Conservation (phyloP, 1,140 invertebrate species). For the Thaumatotibia leucotreta region DNA sequence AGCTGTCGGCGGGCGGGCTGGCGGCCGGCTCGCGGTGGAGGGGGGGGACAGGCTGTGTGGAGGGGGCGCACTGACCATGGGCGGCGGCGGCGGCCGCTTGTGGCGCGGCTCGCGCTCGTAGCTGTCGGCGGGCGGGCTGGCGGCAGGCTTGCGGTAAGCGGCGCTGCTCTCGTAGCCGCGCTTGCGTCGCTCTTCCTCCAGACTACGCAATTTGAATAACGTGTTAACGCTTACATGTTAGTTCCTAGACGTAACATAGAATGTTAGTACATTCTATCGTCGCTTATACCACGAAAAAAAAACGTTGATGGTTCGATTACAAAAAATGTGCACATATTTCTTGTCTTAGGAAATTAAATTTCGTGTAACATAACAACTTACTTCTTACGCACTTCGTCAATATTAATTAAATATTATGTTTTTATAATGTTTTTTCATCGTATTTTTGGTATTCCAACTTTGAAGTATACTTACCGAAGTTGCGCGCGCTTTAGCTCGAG, state of each 20-base stretch:
- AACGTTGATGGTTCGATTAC: too few species aligned
- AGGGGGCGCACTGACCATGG: slow-evolving; percentile 33
- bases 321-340: too few species aligned
- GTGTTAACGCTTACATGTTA: too few species aligned
- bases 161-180: slow-evolving; percentile 51
- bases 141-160: slow-evolving; percentile 46
- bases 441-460: too few species aligned
- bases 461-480: slow-evolving; percentile 73
- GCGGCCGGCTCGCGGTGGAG: slow-evolving; percentile 38
- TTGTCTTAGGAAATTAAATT: too few species aligned
- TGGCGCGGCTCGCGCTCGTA: slow-evolving; percentile 60
- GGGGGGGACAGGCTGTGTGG: slow-evolving; percentile 15
- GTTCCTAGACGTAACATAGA: too few species aligned
- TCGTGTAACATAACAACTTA: too few species aligned
- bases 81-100: slow-evolving; percentile 50
- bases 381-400: too few species aligned
- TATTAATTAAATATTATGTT: too few species aligned
- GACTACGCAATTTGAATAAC: slow-evolving; percentile 29
- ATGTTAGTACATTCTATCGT: too few species aligned
- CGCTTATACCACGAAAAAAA: too few species aligned
- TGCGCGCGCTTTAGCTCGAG: slow-evolving; percentile 88
- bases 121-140: slow-evolving; percentile 57
- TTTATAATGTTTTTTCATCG: too few species aligned
- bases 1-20: not conserved
- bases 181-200: slow-evolving; percentile 69